Evolutionary conservation across 2,113 vertebrate genomes (phyloP), one percentile per base, ranked within the genome.

Genomic region (Microcebus ravelobensis): DNA sequence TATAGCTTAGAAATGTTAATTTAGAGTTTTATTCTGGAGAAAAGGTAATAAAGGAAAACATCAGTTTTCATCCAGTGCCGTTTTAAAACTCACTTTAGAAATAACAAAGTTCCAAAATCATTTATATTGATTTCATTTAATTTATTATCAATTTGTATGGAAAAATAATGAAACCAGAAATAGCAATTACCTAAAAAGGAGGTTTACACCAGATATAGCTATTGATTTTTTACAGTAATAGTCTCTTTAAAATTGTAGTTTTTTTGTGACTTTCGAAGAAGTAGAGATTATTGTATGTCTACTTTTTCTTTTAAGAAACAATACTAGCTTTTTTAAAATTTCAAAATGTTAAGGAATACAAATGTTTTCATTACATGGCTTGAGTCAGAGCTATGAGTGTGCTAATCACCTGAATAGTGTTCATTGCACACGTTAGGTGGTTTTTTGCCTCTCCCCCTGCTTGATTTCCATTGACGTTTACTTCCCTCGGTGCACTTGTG

Each of bases 121-220:
- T 42, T 90, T 90, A 9, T 79, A 93, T 90, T 57, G 59, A 21
- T 74, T 84, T 93, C 21, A 39, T 73, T 90, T 71, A 71, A 20
- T 63, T 29, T 71, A 18, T 82, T 74, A 7, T 67, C 1, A 52
- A 86, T 70, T 73, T 84, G 88, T 91, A 68, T 39, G 88, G 52
- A 57, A 89, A 91, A 96, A 81, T 81, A 95, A 50, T 91, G 63
- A 77, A 87, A 87, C n/a, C 59, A 70, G 18, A 81, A 83, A 42
- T 70, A 95, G 73, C 12, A 91, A 39, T 31, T 39, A 42, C 27
- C 45, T 42, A 67, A 95, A 85, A 71, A 23, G 71, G 39, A 94
- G 77, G n/a, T 91, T 82, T 82, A 23, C 9, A 57, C 7, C 21
- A 74, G 85, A 12, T 81, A 76, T 34, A 81, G 79, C 55, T 73